phyloP scores from a whole-genome alignment of 2,113 vertebrate species.

The Leptosomus discolor region DNA sequence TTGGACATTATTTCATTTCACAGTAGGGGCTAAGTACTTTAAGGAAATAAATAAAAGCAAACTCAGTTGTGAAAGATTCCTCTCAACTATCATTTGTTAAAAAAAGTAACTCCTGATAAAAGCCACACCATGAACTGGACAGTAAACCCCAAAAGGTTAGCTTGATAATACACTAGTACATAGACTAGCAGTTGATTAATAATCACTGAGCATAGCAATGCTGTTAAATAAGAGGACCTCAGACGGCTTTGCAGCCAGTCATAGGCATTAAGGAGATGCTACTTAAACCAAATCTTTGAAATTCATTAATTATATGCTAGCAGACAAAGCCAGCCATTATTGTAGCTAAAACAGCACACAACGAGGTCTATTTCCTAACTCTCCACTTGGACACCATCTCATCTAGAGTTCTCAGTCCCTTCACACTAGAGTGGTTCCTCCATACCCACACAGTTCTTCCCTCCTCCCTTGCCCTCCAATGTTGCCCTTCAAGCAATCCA shows the following conservation, averaged over 20 bases:
- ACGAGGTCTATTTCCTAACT: not conserved
- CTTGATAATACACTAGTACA: not conserved
- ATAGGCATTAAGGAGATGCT: not conserved
- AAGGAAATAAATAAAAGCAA: not conserved
- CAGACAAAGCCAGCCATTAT: not conserved
- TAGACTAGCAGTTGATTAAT: not conserved
- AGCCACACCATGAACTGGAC: not conserved
- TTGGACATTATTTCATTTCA: not conserved
- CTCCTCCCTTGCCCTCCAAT: not conserved
- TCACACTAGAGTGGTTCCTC: not conserved
- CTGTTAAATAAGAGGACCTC: not conserved
- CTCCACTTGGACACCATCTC: not conserved
- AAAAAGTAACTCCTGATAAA: not conserved
- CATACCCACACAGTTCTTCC: not conserved
- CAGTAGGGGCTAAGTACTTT: not conserved
- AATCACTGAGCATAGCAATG: not conserved
- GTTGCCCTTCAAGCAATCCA: not conserved
- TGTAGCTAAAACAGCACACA: not conserved
- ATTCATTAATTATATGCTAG: not conserved
- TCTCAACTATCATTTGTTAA: not conserved
- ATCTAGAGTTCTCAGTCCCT: not conserved
- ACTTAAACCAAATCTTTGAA: not conserved
- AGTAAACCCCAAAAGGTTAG: not conserved
- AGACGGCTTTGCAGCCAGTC: not conserved
- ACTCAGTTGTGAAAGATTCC: not conserved